Conservation (phyloP, 2,113 vertebrate species). For the Hippolais icterina region DNA sequence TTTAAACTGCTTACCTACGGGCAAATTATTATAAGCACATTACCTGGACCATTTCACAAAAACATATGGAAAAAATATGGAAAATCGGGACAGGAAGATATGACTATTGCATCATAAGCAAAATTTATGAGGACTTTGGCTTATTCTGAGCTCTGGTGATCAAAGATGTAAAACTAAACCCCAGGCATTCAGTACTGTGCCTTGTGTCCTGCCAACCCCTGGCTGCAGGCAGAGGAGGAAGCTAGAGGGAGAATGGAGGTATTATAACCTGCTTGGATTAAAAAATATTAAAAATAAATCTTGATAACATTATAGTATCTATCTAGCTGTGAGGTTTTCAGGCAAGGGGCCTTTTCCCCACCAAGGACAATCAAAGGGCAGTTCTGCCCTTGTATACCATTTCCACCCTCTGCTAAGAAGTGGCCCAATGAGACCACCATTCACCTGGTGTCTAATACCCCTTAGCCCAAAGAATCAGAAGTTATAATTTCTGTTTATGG, state of each 20-base stretch:
- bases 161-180: background rate
- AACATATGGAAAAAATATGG: background rate
- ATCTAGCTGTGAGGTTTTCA: background rate
- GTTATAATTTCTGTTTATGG: background rate
- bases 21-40: background rate
- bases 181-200: background rate
- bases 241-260: background rate
- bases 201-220: accelerated
- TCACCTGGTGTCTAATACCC: background rate
- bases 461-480: background rate
- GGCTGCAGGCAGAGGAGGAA: background rate
- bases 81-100: background rate
- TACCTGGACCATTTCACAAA: background rate
- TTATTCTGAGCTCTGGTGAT: background rate
- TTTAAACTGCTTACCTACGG: background rate
- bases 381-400: background rate
- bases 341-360: background rate
- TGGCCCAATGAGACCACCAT: background rate
- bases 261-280: background rate
- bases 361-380: background rate
- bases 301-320: background rate
- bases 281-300: background rate
- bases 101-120: background rate
- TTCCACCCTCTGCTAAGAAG: background rate
- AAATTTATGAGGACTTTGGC: background rate